A percentile compares a stretch with the other conserved stretches of the same genome.
phyloP scores from a whole-genome alignment of 2,113 vertebrate genomes.

The Podarcis cretensis region DNA sequence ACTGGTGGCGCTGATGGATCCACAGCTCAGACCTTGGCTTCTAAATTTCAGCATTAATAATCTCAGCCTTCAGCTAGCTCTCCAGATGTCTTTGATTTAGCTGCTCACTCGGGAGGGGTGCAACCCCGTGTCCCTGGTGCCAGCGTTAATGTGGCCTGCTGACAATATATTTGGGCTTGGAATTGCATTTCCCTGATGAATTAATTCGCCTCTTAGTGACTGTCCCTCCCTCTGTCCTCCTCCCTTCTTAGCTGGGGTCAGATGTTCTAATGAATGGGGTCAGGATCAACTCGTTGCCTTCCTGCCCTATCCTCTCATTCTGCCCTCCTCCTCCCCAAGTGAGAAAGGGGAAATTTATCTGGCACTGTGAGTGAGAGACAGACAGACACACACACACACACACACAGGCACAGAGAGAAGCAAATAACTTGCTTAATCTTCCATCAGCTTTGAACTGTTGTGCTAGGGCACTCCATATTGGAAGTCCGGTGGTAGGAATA shows the following conservation, averaged over 20 bases:
- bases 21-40: slow-evolving; percentile 84
- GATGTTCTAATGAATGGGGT: slow-evolving; percentile 29
- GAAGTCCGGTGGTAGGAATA: background rate
- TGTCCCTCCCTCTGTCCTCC: slow-evolving; percentile 53
- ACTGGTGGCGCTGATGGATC: slow-evolving; percentile 80
- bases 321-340: background rate
- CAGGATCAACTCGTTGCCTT: background rate
- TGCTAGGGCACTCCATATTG: background rate
- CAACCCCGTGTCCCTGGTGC: slow-evolving; percentile 66
- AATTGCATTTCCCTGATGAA: slow-evolving; percentile 74
- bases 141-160: slow-evolving; percentile 70
- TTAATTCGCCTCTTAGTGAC: slow-evolving; percentile 70
- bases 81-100: slow-evolving; percentile 79
- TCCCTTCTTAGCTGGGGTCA: slow-evolving; percentile 40
- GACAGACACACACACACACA: background rate
- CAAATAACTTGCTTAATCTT: slow-evolving; percentile 37
- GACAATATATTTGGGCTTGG: slow-evolving; percentile 74
- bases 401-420: background rate
- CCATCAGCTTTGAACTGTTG: background rate
- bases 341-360: background rate
- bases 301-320: background rate
- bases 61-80: slow-evolving; percentile 70
- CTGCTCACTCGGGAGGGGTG: slow-evolving; percentile 69
- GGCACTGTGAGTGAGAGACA: background rate
- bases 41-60: slow-evolving; percentile 86